These are phyloP conservation scores for Cylindroiulus punctatus DNA, from an alignment of 2,888 invertebrate genomes.

Conservation along the genomic window DNA sequence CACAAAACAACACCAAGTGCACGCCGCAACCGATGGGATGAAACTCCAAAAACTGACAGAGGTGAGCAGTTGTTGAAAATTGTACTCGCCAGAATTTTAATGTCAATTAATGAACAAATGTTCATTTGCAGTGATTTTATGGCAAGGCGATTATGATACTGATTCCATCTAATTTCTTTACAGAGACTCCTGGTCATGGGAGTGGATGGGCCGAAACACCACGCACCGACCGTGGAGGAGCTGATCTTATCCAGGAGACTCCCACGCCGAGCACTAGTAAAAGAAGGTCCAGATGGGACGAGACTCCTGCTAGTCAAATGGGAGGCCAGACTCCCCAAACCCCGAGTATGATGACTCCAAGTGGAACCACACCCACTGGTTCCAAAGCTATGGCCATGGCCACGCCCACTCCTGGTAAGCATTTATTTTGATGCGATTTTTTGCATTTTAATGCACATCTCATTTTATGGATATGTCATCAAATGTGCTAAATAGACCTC, in stretches of 20 bases:
- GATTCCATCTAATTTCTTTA: slow-evolving; percentile 32
- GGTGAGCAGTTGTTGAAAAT: slow-evolving; percentile 70
- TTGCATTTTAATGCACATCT: no score
- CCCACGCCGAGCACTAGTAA: slow-evolving; percentile 96
- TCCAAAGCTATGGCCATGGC: slow-evolving; percentile 98
- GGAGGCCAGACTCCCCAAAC: slow-evolving; percentile 73
- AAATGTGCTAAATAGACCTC: slow-evolving; percentile 10
- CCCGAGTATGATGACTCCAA: slow-evolving; percentile 79
- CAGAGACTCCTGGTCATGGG: slow-evolving; percentile 92
- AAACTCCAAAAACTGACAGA: slow-evolving; percentile 97
- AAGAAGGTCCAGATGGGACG: slow-evolving; percentile 97
- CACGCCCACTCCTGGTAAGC: slow-evolving; percentile 86
- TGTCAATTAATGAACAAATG: no score
- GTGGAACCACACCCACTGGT: slow-evolving; percentile 84
- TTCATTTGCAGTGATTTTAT: no score
- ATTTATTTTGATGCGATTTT: no score
- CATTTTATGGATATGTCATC: no score
- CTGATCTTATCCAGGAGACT: slow-evolving; percentile 82
- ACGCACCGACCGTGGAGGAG: slow-evolving; percentile 86
- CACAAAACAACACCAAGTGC: slow-evolving; percentile 75
- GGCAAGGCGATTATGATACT: no score
- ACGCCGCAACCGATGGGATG: slow-evolving; percentile 97
- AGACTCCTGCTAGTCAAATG: slow-evolving; percentile 80
- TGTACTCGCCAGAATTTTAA: no score
- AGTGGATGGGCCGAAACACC: slow-evolving; percentile 99